phyloP scores from a whole-genome alignment of 2,113 vertebrate species.

The Indicator indicator region DNA sequence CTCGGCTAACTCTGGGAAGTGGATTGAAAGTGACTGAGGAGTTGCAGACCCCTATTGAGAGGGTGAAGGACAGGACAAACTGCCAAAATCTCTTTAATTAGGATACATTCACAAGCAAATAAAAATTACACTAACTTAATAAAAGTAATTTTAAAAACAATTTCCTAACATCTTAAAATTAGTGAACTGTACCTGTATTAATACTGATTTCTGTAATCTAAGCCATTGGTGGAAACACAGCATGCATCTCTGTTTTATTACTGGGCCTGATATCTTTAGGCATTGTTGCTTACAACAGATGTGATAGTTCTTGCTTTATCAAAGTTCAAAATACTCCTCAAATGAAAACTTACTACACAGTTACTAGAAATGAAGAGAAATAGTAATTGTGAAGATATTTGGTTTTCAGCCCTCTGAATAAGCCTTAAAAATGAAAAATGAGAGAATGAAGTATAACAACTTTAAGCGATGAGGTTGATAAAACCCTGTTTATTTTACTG shows the following conservation, averaged over 20 bases:
- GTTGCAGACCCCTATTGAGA: background rate
- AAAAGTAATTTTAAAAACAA: background rate
- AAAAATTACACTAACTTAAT: background rate
- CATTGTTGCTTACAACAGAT: background rate
- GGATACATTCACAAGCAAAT: background rate
- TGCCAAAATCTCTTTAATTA: background rate
- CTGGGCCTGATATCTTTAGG: background rate
- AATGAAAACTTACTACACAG: background rate
- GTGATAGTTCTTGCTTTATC: background rate
- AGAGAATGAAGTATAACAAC: background rate
- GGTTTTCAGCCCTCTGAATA: background rate
- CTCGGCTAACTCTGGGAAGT: rapidly evolving
- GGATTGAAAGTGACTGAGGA: background rate
- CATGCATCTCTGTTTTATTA: background rate
- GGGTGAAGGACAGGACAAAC: background rate
- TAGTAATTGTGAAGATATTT: background rate
- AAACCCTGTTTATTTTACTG: background rate
- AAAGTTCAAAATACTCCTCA: background rate
- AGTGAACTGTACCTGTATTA: background rate
- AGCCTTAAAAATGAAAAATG: background rate
- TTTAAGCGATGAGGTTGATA: background rate
- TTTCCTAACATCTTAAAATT: background rate
- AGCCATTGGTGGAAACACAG: background rate
- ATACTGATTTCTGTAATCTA: background rate
- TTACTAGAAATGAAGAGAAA: background rate